Evolutionary conservation across 2,797 vertebrate species (phyloP).

Genomic region (Phrynocephalus forsythii): DNA sequence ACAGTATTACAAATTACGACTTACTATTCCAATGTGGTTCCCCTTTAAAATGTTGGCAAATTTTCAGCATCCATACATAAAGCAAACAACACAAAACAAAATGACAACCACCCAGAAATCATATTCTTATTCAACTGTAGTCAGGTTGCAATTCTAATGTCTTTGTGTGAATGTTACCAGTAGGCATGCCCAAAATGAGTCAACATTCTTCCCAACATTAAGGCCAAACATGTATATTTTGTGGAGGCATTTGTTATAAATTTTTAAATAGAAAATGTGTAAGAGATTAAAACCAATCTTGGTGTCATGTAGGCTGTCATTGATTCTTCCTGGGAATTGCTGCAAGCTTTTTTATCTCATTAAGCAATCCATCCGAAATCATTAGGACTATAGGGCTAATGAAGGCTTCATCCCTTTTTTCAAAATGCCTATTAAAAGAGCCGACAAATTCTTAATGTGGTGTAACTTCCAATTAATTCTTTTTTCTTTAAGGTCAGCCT

Average conservation of each 20-base stretch:
- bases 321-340: constrained; percentile 39
- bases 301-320: constrained; percentile 25
- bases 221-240: not conserved
- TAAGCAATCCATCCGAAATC: constrained; percentile 57
- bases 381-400: constrained; percentile 54
- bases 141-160: too few relatives aligned
- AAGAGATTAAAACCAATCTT: not conserved
- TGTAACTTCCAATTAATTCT: constrained; percentile 64
- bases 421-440: constrained; percentile 58
- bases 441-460: constrained; percentile 55
- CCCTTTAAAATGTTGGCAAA: too few relatives aligned
- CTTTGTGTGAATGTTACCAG: too few relatives aligned
- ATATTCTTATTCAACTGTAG: too few relatives aligned
- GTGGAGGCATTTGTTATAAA: too few relatives aligned
- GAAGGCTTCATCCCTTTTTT: constrained; percentile 51
- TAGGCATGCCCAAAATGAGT: too few relatives aligned
- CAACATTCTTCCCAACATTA: too few relatives aligned
- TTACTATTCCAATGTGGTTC: constrained; percentile 5
- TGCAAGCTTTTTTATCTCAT: constrained; percentile 61
- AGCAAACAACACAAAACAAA: too few relatives aligned
- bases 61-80: too few relatives aligned
- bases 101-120: too few relatives aligned
- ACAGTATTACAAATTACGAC: constrained; percentile 30
- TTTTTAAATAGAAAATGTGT: not conserved
- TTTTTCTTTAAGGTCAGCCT: constrained; percentile 66